phyloP scores from a whole-genome alignment of 1,140 invertebrate species.

The Trichomalopsis sarcophagae region DNA sequence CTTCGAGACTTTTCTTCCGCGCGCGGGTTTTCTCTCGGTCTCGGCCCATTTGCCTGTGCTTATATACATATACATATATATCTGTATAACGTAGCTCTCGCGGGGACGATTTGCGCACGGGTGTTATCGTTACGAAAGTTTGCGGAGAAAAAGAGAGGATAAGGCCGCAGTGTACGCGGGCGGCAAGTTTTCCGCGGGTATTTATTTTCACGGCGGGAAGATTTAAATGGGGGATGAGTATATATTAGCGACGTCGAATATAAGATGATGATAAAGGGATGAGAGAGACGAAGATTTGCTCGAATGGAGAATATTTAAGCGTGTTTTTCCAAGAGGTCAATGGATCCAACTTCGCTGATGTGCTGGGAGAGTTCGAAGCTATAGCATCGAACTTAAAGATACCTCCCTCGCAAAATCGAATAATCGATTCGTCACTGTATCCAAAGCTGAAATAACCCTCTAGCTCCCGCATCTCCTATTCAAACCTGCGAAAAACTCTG shows the following conservation, averaged over 20 bases:
- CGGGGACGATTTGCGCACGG: slow-evolving; percentile 59
- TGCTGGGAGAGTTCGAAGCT: too few relatives aligned
- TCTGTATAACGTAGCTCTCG: slow-evolving; percentile 50
- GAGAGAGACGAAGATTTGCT: slow-evolving; percentile 36
- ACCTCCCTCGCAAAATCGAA: background rate
- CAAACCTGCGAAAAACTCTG: background rate
- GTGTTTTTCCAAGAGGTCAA: slow-evolving; percentile 6
- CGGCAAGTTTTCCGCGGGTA: slow-evolving; percentile 23
- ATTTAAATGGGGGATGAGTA: slow-evolving; percentile 9
- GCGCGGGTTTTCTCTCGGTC: background rate
- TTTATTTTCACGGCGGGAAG: slow-evolving; percentile 35
- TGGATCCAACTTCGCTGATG: too few relatives aligned
- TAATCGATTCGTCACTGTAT: background rate
- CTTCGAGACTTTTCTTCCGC: background rate
- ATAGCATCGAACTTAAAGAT: too few relatives aligned
- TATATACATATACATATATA: background rate
- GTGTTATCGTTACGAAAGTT: slow-evolving; percentile 37
- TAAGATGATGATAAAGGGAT: slow-evolving; percentile 9
- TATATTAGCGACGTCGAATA: slow-evolving; percentile 8
- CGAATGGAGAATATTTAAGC: slow-evolving; percentile 39
- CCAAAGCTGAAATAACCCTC: too few relatives aligned
- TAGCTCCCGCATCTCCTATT: background rate
- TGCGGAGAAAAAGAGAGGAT: background rate
- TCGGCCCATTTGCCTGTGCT: slow-evolving; percentile 42
- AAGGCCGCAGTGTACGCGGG: background rate